Conservation (phyloP, 2,113 vertebrate species). For the Tor tambroides region DNA sequence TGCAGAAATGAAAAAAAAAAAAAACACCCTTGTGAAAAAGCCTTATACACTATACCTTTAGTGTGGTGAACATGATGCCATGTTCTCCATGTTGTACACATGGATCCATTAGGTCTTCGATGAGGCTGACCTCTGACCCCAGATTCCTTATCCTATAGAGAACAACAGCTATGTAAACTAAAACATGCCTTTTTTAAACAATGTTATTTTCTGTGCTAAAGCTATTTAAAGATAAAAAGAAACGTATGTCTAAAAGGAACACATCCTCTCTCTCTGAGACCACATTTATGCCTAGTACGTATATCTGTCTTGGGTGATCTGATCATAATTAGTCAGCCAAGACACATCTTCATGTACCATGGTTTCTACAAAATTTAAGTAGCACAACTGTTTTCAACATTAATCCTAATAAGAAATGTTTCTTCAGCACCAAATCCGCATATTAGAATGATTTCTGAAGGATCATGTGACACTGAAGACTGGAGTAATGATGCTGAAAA, state of each 20-base stretch:
- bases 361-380: no score
- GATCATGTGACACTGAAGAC: not conserved
- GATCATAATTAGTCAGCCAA: no score
- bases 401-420: no score
- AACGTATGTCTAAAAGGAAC: not conserved
- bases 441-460: not conserved
- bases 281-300: no score
- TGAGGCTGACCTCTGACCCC: slow-evolving; percentile 96
- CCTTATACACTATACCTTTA: slow-evolving; percentile 80
- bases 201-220: not conserved
- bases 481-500: not conserved
- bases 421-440: no score
- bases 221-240: not conserved
- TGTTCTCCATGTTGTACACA: slow-evolving; percentile 96
- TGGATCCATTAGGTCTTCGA: slow-evolving; percentile 97
- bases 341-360: no score
- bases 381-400: no score
- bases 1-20: no score
- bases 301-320: no score
- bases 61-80: slow-evolving; percentile 98
- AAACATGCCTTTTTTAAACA: not conserved
- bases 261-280: not conserved
- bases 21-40: not conserved
- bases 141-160: slow-evolving; percentile 90
- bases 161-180: not conserved